Evolutionary conservation across 1,140 invertebrate genomes (phyloP).

Genomic region (Trichogramma pretiosum): DNA sequence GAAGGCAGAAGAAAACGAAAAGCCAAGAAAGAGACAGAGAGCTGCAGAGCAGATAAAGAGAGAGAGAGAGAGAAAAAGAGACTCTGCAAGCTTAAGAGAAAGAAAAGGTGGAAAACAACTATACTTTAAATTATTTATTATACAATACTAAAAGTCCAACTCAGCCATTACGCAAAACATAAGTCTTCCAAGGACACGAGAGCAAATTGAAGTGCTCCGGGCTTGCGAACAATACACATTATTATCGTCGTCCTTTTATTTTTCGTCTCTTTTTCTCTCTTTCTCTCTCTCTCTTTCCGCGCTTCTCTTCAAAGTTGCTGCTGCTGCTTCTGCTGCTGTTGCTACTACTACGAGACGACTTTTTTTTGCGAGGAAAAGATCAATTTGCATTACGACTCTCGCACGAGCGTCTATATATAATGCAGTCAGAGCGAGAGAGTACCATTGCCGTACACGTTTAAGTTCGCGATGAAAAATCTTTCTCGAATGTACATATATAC

Average conservation of each 20-base stretch:
- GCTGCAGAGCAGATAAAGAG: too few species aligned
- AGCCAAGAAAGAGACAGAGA: conserved; percentile 1
- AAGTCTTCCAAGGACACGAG: conserved; percentile 20
- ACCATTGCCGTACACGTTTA: too few species aligned
- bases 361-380: conserved; percentile 11
- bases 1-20: background rate
- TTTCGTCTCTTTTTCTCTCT: conserved; percentile 4
- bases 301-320: background rate
- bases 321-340: background rate
- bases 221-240: conserved; percentile 18
- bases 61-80: too few species aligned
- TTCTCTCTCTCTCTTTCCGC: background rate
- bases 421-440: too few species aligned
- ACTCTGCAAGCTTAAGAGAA: too few species aligned
- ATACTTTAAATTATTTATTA: conserved; percentile 22
- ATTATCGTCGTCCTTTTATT: conserved; percentile 18
- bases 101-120: conserved; percentile 18
- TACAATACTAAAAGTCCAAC: conserved; percentile 21
- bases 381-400: conserved; percentile 11
- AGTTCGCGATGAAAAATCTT: too few species aligned
- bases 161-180: conserved; percentile 19
- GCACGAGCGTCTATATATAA: background rate
- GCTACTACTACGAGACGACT: background rate
- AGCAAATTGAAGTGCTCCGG: conserved; percentile 19
- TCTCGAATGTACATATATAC: too few species aligned